Evolutionary conservation across 2,113 vertebrate genomes (phyloP), one percentile per base, ranked within the genome.

Genomic region (Bubo scandiacus): DNA sequence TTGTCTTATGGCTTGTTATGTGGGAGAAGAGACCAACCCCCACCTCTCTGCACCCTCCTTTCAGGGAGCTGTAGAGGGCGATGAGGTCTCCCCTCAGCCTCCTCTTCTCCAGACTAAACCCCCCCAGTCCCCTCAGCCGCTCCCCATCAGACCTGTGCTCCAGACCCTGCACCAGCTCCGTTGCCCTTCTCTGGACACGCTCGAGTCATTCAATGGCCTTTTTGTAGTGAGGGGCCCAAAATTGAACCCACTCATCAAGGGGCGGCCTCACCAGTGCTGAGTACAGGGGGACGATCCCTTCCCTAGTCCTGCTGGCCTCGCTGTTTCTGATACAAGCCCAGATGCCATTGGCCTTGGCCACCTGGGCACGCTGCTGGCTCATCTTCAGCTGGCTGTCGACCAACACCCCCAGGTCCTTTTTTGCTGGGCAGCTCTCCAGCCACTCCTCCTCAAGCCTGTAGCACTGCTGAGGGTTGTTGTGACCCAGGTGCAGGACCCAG

Each of bases 401-500:
- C 55, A 23, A 7, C 71, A 36, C 15, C 19, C 15, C 14, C 55
- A 4, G 52, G 8, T 42, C 52, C 8, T 62, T 36, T 34, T 17
- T 57, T 4, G 8, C 23, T 1, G 1, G 59, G 59, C n/a, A 62
- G 25, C 59, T 75, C 59, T 9, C 25, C 85, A 12, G 51, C 34
- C 0, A 7, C 16, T 51, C 27, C 0, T 34, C 7, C 23, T 22
- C 22, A 2, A 21, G 27, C 22, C 29, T 5, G 42, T 32, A 25
- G 42, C 30, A 5, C 25, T 34, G 61, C 15, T 19, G 18, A 1
- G 52, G 49, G 14, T 16, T 5, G 34, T 3, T 34, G 51, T 25
- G 62, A 36, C 55, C 47, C 25, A 57, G 0, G 15, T 9, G 42
- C 61, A 13, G 45, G 25, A 19, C 3, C 29, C 14, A 12, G 30